phyloP scores from a whole-genome alignment of 2,113 vertebrate genomes.

The Circaetus cinerascens region DNA sequence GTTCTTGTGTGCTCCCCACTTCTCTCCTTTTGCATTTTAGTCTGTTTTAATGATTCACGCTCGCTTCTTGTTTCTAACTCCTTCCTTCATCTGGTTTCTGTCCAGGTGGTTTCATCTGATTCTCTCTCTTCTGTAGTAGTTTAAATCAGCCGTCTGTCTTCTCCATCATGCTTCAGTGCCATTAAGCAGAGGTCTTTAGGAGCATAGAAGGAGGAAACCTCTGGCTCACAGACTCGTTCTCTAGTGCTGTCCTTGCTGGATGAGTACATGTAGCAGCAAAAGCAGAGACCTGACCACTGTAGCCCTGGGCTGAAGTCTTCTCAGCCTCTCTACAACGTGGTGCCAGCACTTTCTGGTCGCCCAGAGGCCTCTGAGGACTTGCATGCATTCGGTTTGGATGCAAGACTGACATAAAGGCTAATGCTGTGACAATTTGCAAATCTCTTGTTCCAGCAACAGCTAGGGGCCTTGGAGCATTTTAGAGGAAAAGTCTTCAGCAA shows the following conservation, averaged over 20 bases:
- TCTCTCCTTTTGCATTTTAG: background rate
- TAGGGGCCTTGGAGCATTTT: background rate
- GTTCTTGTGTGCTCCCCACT: background rate
- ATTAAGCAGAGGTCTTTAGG: background rate
- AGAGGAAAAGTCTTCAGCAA: background rate
- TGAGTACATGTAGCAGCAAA: accelerated
- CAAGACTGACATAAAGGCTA: background rate
- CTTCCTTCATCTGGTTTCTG: background rate
- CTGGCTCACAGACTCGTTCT: background rate
- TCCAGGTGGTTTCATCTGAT: background rate
- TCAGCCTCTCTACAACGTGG: background rate
- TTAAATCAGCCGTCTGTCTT: background rate
- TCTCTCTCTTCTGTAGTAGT: background rate
- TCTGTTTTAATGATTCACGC: background rate
- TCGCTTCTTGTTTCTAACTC: background rate
- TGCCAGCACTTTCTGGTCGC: background rate
- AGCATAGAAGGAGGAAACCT: background rate
- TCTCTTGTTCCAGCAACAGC: background rate
- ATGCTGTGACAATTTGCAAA: background rate
- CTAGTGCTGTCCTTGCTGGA: background rate
- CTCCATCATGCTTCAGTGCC: background rate
- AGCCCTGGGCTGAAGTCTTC: background rate
- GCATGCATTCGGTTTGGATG: background rate
- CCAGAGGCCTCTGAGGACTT: background rate
- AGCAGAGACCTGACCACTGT: background rate